Conservation (phyloP, 1,140 invertebrate species). For the Psix sp. region DNA sequence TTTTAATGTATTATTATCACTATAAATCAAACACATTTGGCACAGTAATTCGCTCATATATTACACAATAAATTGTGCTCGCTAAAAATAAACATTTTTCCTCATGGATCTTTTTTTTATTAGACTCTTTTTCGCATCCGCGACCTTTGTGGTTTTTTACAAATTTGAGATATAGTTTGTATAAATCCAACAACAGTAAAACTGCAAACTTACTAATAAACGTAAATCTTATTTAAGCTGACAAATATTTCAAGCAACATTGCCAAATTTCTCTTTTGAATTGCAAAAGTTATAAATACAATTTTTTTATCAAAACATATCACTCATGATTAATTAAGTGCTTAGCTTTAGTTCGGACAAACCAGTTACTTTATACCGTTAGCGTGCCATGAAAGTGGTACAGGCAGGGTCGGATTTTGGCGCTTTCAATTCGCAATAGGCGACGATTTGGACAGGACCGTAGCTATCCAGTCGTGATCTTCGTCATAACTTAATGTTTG, state of each 20-base stretch:
- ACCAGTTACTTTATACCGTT: conserved; percentile 57
- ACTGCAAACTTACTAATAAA: neutral
- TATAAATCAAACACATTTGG: no score
- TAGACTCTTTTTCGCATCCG: no score
- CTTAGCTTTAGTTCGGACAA: conserved; percentile 50
- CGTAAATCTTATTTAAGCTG: neutral
- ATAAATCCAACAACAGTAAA: no score
- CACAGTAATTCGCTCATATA: no score
- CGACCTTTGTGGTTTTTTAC: no score
- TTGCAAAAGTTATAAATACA: conserved; percentile 9
- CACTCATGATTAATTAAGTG: conserved; percentile 33
- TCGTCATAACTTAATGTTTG: neutral
- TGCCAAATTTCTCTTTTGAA: neutral
- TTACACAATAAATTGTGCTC: no score
- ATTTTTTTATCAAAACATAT: conserved; percentile 36
- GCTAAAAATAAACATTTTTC: no score
- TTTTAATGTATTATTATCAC: no score
- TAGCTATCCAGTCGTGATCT: neutral
- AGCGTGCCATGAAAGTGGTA: conserved; percentile 52
- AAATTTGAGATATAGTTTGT: no score
- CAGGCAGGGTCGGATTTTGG: conserved; percentile 47
- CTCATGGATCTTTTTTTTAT: no score
- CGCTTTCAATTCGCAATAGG: conserved; percentile 33
- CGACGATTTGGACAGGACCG: conserved; percentile 9
- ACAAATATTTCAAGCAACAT: neutral